Evolutionary conservation across 2,888 invertebrate genomes (phyloP).

Genomic region (Tinea pellionella): DNA sequence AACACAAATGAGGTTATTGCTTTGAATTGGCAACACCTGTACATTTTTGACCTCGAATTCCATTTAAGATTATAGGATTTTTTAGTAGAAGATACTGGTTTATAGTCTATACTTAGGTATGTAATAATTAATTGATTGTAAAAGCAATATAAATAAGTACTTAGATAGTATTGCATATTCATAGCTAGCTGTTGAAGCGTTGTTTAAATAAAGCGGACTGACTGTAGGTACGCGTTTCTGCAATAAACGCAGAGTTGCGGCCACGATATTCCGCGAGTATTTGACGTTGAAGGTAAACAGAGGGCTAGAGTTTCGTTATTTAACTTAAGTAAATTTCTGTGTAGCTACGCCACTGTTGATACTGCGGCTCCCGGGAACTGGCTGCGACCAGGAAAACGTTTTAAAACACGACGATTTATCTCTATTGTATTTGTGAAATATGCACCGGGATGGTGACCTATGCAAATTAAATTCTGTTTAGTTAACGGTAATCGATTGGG

Average conservation of each 20-base stretch:
- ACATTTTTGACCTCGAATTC: too few species aligned
- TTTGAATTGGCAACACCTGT: too few species aligned
- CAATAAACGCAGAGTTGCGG: constrained; percentile 39
- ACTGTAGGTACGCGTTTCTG: constrained; percentile 20
- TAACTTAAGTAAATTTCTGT: constrained; percentile 69
- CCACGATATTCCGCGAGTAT: constrained; percentile 38
- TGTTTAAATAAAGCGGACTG: constrained; percentile 35
- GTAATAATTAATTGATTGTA: too few species aligned
- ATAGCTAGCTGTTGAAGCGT: constrained; percentile 30
- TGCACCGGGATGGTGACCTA: background rate
- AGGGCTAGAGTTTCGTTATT: constrained; percentile 64
- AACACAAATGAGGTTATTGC: too few species aligned
- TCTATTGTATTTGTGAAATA: background rate
- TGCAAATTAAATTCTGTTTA: background rate
- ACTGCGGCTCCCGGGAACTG: constrained; percentile 29
- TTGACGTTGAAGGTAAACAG: constrained; percentile 59
- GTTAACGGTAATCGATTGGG: too few species aligned
- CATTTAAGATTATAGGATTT: too few species aligned
- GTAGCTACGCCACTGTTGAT: constrained; percentile 52
- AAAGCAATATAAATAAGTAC: background rate
- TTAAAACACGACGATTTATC: background rate
- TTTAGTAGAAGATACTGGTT: too few species aligned
- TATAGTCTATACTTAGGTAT: too few species aligned
- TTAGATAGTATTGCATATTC: constrained; percentile 47
- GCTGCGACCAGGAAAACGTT: constrained; percentile 18